Percentiles rank a stretch among this genome's conserved stretches.
These are phyloP conservation scores for Drosophila pseudoananassae DNA, from an alignment of 1,140 invertebrate species.

Conservation along the genomic window DNA sequence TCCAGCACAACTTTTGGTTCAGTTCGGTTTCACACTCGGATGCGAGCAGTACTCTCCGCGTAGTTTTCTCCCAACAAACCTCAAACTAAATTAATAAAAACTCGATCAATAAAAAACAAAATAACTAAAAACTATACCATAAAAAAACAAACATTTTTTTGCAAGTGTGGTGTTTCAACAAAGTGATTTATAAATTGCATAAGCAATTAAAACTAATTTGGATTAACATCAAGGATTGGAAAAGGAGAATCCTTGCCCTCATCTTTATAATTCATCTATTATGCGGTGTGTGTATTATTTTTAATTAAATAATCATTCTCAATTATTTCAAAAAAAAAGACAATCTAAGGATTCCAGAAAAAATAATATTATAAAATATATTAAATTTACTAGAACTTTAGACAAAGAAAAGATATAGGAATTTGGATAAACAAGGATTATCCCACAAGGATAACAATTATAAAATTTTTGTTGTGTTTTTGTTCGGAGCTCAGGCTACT, in stretches of 20 bases:
- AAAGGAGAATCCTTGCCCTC: conserved; percentile 27
- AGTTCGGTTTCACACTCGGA: conserved; percentile 82
- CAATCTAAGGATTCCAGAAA: background rate
- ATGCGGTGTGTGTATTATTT: conserved; percentile 81
- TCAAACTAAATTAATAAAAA: background rate
- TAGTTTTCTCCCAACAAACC: conserved; percentile 17
- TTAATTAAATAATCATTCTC: conserved; percentile 36
- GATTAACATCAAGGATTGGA: conserved; percentile 3
- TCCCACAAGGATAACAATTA: too few relatives aligned
- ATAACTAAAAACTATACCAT: conserved; percentile 3
- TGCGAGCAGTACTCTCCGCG: conserved; percentile 75
- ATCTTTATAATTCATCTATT: conserved; percentile 55
- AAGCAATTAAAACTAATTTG: background rate
- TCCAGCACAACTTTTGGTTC: conserved; percentile 75
- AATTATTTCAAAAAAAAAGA: background rate
- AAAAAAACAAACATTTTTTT: conserved; percentile 46
- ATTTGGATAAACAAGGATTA: too few relatives aligned
- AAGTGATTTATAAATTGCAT: background rate
- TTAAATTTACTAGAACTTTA: too few relatives aligned
- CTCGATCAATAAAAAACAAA: background rate
- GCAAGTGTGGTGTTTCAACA: conserved; percentile 42
- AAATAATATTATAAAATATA: too few relatives aligned
- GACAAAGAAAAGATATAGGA: background rate
- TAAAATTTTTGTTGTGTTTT: background rate
- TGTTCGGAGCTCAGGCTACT: conserved; percentile 31